phyloP scores from a whole-genome alignment of 53 echinoderm and acorn worm species.

The Arbacia lixula region DNA sequence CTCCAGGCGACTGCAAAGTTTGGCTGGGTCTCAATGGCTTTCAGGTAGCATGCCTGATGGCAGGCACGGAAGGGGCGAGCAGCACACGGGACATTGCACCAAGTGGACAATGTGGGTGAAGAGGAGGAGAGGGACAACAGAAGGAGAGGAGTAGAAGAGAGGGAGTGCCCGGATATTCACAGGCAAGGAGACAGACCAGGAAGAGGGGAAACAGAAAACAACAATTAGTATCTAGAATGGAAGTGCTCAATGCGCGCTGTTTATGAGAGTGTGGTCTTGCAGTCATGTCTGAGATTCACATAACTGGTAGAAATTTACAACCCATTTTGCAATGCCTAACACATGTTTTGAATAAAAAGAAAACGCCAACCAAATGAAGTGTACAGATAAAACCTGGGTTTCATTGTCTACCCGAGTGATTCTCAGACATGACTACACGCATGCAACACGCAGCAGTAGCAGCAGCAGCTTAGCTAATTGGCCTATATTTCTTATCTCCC shows the following conservation, averaged over 20 bases:
- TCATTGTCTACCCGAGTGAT: slow-evolving; percentile 5
- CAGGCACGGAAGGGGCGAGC: background rate
- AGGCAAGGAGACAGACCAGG: slow-evolving; percentile 19
- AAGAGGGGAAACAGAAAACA: slow-evolving; percentile 49
- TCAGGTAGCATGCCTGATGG: slow-evolving; percentile 93
- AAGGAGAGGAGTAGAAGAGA: slow-evolving; percentile 37
- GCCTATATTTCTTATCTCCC: slow-evolving; percentile 22
- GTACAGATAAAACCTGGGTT: too few species aligned
- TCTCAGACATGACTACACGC: slow-evolving; percentile 46
- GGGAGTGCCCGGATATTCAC: slow-evolving; percentile 3
- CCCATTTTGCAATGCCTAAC: too few species aligned
- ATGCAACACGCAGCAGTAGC: background rate
- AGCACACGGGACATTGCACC: slow-evolving; percentile 14
- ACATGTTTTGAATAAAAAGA: too few species aligned
- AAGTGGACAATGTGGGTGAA: slow-evolving; percentile 18
- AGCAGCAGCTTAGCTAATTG: slow-evolving; percentile 9
- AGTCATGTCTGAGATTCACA: slow-evolving; percentile 32
- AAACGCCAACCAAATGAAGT: too few species aligned
- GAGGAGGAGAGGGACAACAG: slow-evolving; percentile 15
- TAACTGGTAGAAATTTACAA: slow-evolving; percentile 1
- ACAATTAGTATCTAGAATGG: slow-evolving; percentile 17
- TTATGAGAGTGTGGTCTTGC: slow-evolving; percentile 38
- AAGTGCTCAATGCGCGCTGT: background rate
- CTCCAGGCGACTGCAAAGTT: slow-evolving; percentile 99
- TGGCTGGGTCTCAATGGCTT: slow-evolving; percentile 97